These are phyloP conservation scores for Chitala chitala DNA, from an alignment of 2,113 vertebrate species.

Conservation along the genomic window DNA sequence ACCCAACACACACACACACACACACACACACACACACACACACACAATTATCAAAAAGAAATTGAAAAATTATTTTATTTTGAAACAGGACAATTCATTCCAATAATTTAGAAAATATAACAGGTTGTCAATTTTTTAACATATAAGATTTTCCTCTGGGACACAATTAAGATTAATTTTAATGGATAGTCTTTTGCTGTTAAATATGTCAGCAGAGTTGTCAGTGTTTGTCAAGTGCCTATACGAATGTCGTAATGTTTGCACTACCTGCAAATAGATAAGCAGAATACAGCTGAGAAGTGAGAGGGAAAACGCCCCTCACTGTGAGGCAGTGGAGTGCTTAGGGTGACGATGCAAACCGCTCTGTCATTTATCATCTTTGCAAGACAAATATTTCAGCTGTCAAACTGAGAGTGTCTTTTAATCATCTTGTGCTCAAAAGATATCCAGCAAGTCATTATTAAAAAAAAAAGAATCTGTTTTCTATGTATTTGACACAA, in stretches of 20 bases:
- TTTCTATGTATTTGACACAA: no score
- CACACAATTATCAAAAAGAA: slow-evolving; percentile 14
- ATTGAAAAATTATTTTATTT: slow-evolving; percentile 45
- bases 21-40: not conserved
- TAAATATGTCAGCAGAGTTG: slow-evolving; percentile 17
- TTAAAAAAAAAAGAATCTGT: no score
- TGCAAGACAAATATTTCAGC: no score
- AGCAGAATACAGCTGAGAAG: no score
- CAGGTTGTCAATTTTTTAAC: slow-evolving; percentile 10
- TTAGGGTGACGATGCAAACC: no score
- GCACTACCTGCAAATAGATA: no score
- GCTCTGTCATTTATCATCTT: no score
- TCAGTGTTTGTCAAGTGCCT: not conserved
- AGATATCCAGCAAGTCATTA: no score
- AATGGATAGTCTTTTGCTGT: slow-evolving; percentile 18
- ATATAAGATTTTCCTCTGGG: not conserved
- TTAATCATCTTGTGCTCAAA: no score
- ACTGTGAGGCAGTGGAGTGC: no score
- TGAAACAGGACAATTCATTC: slow-evolving; percentile 17
- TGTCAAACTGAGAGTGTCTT: no score
- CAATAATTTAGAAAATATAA: slow-evolving; percentile 15
- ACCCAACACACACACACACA: not conserved
- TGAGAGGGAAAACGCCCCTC: no score
- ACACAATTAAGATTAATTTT: slow-evolving; percentile 9
- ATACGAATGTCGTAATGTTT: slow-evolving; percentile 1